Evolutionary conservation across 2,113 vertebrate species (phyloP).

Genomic region (Myiagra hebetior): DNA sequence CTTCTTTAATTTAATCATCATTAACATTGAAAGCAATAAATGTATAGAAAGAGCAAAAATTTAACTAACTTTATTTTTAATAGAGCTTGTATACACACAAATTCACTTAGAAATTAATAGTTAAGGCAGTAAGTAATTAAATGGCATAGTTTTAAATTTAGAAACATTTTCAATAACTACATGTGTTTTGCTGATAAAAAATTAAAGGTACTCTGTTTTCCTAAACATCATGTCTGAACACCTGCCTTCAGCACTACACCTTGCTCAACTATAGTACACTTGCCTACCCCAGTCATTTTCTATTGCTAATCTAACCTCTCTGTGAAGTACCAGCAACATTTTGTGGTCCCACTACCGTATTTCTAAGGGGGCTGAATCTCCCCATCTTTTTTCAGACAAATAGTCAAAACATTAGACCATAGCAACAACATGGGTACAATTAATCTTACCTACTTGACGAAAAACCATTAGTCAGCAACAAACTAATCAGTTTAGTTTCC

Average conservation of each 20-base stretch:
- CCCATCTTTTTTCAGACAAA: neutral
- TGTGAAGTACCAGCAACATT: neutral
- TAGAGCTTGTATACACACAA: neutral
- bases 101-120: neutral
- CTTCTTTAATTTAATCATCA: neutral
- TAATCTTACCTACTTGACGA: neutral
- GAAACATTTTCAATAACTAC: neutral
- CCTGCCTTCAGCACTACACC: neutral
- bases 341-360: neutral
- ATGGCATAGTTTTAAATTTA: neutral
- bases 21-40: neutral
- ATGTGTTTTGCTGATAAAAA: neutral
- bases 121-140: neutral
- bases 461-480: neutral
- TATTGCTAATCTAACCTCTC: neutral
- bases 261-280: neutral
- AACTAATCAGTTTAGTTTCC: neutral
- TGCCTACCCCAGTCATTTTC: neutral
- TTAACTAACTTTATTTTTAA: neutral
- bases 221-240: neutral
- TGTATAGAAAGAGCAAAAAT: neutral
- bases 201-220: neutral
- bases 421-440: neutral
- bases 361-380: neutral
- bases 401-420: neutral